Conservation (phyloP, 2,797 vertebrate genomes). For the Platyrinchus mystaceus region DNA sequence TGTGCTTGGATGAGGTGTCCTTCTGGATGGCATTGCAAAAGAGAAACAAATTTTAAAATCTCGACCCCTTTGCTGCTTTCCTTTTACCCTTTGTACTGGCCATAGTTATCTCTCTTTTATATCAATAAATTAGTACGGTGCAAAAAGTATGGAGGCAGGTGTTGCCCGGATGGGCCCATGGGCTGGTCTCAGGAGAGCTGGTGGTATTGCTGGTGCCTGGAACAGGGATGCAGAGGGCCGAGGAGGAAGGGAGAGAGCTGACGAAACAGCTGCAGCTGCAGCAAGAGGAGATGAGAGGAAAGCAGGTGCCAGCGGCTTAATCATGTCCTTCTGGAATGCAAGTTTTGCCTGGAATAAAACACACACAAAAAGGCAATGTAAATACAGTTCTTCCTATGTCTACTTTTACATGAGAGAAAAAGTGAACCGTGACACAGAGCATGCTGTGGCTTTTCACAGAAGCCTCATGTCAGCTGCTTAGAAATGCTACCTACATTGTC, state of each 20-base stretch:
- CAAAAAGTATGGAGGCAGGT: conserved; percentile 88
- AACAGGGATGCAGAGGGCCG: conserved; percentile 85
- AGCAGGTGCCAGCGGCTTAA: conserved; percentile 87
- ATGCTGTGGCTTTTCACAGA: not conserved
- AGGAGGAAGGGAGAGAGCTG: conserved; percentile 81
- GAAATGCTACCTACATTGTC: not conserved
- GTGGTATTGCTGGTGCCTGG: conserved; percentile 80
- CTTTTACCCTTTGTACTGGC: conserved; percentile 48
- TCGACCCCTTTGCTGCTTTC: conserved; percentile 9
- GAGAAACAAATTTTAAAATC: not conserved
- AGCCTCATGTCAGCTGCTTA: not conserved
- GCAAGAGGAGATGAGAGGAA: conserved; percentile 87
- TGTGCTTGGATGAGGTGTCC: not conserved
- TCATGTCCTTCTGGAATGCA: conserved; percentile 87
- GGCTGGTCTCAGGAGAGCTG: conserved; percentile 87
- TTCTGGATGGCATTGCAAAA: conserved; percentile 1
- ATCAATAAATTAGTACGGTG: conserved; percentile 82
- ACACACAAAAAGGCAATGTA: not conserved
- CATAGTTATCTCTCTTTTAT: not conserved
- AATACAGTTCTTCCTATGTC: not conserved
- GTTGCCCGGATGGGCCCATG: conserved; percentile 89
- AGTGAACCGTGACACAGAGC: not conserved
- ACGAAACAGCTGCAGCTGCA: conserved; percentile 76
- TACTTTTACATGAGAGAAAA: not conserved
- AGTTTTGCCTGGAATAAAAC: conserved; percentile 81